Evolutionary conservation across 2,113 vertebrate genomes (phyloP).

Genomic region (Nipponia nippon): DNA sequence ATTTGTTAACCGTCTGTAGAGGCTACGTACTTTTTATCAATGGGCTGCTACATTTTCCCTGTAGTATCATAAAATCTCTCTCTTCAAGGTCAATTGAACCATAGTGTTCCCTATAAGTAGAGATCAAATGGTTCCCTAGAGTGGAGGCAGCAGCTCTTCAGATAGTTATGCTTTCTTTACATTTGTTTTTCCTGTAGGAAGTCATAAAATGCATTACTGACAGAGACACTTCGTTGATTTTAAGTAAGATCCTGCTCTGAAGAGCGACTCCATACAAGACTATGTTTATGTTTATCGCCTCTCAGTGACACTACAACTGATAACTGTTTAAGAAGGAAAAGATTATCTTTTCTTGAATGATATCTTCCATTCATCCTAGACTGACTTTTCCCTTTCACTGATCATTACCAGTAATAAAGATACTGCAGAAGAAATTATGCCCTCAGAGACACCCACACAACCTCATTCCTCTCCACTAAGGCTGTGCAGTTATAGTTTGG

Average conservation of each 20-base stretch:
- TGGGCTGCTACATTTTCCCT: background rate
- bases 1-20: background rate
- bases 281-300: background rate
- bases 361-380: background rate
- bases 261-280: background rate
- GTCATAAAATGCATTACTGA: background rate
- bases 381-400: background rate
- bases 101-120: background rate
- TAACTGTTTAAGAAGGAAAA: background rate
- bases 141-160: background rate
- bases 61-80: background rate
- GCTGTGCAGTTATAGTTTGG: background rate
- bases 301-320: background rate
- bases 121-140: background rate
- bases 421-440: background rate
- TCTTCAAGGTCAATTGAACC: background rate
- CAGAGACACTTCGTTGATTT: background rate
- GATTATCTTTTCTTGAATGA: background rate
- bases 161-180: background rate
- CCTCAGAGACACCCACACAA: background rate
- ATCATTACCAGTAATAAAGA: background rate
- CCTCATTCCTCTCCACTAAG: background rate
- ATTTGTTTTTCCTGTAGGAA: background rate
- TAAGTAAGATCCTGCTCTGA: background rate
- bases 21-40: background rate